Base-by-base conservation (phyloP, 2,113 vertebrate genomes). In the Lycaon pictus region DNA sequence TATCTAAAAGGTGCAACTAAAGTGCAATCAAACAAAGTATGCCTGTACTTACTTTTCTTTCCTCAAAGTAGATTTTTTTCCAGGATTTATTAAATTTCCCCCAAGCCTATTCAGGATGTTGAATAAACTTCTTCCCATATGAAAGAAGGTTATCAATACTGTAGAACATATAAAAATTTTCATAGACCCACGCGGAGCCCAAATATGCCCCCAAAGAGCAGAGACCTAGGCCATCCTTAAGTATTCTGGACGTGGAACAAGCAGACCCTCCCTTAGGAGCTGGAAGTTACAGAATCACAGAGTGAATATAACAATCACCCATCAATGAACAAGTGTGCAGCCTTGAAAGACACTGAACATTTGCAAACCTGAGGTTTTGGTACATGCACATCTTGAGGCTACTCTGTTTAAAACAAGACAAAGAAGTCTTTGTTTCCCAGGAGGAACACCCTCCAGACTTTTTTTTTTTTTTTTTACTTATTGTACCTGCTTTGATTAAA, bases 401-500 rank as follows among this genome's bases (percentile, higher is more conserved):
- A 7, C 62, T 77, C 15, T 69, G 17, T 69, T 90, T 19, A 82
- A 97, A 97, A 95, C 23, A 80, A 87, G 74, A 35, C 32, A 86
- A 48, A 89, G 6, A 71, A 62, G 27, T 88, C 65, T n/a, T 77
- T n/a, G 15, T 74, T 85, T 82, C 53, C 53, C 48, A 53, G 32
- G 32, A 79, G 8, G 71, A 69, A 82, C 5, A 96, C 25, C 48
- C 35, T 32, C 15, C 71, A 48, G 10, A 77, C 11, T 74, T 90
- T 25, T 56, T 17, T 43, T 60, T 71, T 95, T 88, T 95, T 84
- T 72, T 76, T 95, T 88, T 77, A 96, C 17, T 85, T 22, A 69
- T 81, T 80, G 56, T 99, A 99, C 99, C 99, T 99, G 99, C 99
- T 99, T 98, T 99, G 99, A 98, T 99, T 99, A 98, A 99, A 99